Evolutionary conservation across 2,113 vertebrate species (phyloP).

Genomic region (Falco punctatus): DNA sequence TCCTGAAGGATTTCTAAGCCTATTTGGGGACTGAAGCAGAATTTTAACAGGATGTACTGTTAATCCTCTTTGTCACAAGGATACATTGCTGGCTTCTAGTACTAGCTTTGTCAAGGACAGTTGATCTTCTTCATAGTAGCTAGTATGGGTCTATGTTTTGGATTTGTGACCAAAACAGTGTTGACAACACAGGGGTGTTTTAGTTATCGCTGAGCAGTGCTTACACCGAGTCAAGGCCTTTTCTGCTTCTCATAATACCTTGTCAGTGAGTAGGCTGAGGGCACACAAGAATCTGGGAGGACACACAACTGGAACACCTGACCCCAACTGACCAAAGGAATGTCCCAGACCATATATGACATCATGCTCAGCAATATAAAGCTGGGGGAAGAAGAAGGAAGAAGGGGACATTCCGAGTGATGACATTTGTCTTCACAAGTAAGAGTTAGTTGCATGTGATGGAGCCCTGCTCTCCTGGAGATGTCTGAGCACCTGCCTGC

Average conservation of each 20-base stretch:
- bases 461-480: neutral
- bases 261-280: neutral
- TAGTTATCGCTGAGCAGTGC: neutral
- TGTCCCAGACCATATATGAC: no score
- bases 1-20: neutral
- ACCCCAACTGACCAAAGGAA: no score
- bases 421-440: neutral
- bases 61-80: neutral
- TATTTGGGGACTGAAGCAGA: neutral
- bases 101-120: neutral
- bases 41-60: neutral
- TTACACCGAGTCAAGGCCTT: neutral
- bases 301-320: no score
- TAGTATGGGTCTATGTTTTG: neutral
- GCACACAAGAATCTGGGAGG: no score
- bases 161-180: neutral
- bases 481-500: neutral
- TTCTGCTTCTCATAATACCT: neutral
- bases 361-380: neutral
- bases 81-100: neutral
- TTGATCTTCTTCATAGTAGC: no score
- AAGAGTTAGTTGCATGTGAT: fast-evolving
- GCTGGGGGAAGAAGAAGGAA: neutral
- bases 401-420: fast-evolving
- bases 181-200: neutral